These are phyloP conservation scores for Tangara arthus DNA, from an alignment of 2,797 vertebrate genomes.

Conservation along the genomic window DNA sequence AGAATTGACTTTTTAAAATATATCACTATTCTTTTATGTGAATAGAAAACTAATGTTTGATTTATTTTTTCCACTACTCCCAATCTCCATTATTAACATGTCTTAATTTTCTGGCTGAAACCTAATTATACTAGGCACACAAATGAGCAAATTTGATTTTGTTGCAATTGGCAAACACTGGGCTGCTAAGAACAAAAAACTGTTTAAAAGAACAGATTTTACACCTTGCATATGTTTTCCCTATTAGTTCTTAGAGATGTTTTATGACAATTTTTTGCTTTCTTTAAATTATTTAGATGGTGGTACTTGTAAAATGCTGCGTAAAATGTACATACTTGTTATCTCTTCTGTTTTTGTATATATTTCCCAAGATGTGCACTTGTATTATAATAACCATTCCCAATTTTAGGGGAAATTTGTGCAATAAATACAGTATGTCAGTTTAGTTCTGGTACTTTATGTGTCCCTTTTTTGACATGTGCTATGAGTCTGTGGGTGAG, in stretches of 20 bases:
- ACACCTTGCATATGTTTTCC: constrained; percentile 43
- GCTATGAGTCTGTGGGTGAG: rapidly evolving
- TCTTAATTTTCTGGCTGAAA: constrained; percentile 76
- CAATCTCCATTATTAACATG: constrained; percentile 70
- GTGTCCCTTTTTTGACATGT: not conserved
- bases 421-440: constrained; percentile 93
- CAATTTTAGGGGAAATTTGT: constrained; percentile 99
- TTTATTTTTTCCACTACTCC: constrained; percentile 56
- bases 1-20: not conserved
- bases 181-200: constrained; percentile 65
- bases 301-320: constrained; percentile 80
- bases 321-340: constrained; percentile 90
- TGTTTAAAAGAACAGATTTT: constrained; percentile 48
- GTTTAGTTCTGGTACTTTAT: constrained; percentile 48
- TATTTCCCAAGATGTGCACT: constrained; percentile 87
- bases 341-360: constrained; percentile 88
- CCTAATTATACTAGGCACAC: constrained; percentile 58
- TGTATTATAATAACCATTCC: constrained; percentile 89
- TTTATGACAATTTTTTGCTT: constrained; percentile 73
- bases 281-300: constrained; percentile 87
- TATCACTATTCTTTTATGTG: constrained; percentile 6
- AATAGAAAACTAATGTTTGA: constrained; percentile 62
- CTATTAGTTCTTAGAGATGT: constrained; percentile 51
- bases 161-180: constrained; percentile 65
- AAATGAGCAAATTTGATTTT: constrained; percentile 39